phyloP scores from a whole-genome alignment of 2,888 invertebrate species.

The Leptinotarsa juncta region DNA sequence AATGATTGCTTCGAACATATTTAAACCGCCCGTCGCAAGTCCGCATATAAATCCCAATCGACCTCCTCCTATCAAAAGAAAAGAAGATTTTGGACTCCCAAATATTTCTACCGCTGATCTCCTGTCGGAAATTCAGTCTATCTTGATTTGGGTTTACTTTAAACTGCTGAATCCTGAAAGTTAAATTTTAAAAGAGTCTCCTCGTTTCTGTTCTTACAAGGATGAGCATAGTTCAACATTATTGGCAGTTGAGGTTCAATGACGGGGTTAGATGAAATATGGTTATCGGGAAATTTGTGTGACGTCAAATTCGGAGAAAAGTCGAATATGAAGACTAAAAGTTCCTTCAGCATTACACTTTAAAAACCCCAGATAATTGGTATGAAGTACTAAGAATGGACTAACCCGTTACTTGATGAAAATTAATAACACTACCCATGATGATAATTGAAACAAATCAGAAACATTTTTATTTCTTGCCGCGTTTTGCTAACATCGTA shows the following conservation, averaged over 20 bases:
- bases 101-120: slow-evolving; percentile 24
- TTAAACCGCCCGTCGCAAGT: slow-evolving; percentile 9
- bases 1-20: slow-evolving; percentile 13
- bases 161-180: slow-evolving; percentile 15
- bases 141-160: slow-evolving; percentile 20
- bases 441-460: no score
- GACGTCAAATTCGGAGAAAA: not conserved
- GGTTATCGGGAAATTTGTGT: not conserved
- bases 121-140: slow-evolving; percentile 20
- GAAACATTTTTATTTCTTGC: no score
- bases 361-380: no score
- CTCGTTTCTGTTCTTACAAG: not conserved
- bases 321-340: no score
- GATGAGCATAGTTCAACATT: slow-evolving; percentile 8
- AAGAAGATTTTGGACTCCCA: slow-evolving; percentile 19
- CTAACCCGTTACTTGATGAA: no score
- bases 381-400: no score
- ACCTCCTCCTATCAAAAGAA: slow-evolving; percentile 20
- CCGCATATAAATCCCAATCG: slow-evolving; percentile 21
- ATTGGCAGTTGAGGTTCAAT: not conserved
- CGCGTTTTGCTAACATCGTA: no score
- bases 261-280: not conserved
- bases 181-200: slow-evolving; percentile 10
- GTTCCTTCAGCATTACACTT: no score
- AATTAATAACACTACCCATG: no score